These are phyloP conservation scores for Nymphalis polychloros DNA, from an alignment of 2,888 invertebrate species.

Conservation along the genomic window DNA sequence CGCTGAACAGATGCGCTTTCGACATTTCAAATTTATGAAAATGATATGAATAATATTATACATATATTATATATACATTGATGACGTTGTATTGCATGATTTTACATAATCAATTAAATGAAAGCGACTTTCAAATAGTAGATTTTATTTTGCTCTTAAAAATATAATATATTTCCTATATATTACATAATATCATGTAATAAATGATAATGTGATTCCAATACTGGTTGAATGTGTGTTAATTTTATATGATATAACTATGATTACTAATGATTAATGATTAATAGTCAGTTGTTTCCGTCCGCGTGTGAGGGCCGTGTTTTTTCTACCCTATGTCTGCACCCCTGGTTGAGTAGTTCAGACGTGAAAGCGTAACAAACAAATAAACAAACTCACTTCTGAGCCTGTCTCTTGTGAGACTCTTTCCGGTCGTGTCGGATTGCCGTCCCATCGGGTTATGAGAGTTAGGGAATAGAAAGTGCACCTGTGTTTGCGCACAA, in stretches of 20 bases:
- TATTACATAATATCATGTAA: not conserved
- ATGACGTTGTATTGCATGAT: conserved; percentile 35
- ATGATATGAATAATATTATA: conserved; percentile 17
- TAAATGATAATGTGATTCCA: not conserved
- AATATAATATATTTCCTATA: not conserved
- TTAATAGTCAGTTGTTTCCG: too few relatives aligned
- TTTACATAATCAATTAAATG: conserved; percentile 28
- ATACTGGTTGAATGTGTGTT: not conserved
- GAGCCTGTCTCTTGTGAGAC: too few relatives aligned
- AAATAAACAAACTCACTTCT: too few relatives aligned
- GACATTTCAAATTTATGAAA: conserved; percentile 10
- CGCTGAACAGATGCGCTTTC: conserved; percentile 20
- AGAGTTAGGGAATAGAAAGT: too few relatives aligned
- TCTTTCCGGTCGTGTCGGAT: too few relatives aligned
- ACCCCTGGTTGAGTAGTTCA: too few relatives aligned
- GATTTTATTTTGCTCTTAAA: not conserved
- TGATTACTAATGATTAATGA: too few relatives aligned
- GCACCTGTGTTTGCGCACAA: too few relatives aligned
- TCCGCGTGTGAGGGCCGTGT: too few relatives aligned
- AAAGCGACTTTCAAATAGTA: conserved; percentile 15
- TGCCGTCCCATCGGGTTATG: too few relatives aligned
- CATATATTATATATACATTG: conserved; percentile 10
- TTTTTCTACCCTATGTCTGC: too few relatives aligned
- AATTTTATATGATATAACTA: not conserved
- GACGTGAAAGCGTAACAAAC: too few relatives aligned